Evolutionary conservation across 1,140 invertebrate genomes (phyloP).

Genomic region (Drosophila fuyamai): DNA sequence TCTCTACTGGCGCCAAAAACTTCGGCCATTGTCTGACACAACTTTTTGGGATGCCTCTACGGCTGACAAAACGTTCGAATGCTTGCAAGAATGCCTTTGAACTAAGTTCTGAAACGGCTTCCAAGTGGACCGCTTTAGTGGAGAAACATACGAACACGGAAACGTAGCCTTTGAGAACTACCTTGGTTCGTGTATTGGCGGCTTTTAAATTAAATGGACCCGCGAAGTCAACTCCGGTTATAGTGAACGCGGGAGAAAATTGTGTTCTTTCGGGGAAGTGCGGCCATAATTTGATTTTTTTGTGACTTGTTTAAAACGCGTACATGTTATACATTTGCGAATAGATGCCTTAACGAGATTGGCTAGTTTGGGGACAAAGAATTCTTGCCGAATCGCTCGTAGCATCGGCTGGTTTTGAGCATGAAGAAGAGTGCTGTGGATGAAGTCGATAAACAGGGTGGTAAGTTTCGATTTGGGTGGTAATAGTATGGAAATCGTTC

Average conservation of each 20-base stretch:
- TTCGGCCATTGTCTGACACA: no score
- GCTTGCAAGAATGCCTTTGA: conserved; percentile 1
- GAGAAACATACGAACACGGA: no score
- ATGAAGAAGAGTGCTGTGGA: background rate
- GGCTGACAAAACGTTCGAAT: background rate
- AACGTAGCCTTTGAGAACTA: background rate
- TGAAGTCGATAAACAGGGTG: background rate
- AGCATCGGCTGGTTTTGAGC: background rate
- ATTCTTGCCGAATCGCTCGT: background rate
- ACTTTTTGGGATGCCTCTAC: no score
- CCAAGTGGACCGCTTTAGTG: background rate
- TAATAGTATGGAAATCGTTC: background rate
- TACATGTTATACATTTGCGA: background rate
- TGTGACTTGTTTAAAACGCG: background rate
- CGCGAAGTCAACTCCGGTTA: background rate
- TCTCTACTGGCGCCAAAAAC: no score
- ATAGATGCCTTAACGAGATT: background rate
- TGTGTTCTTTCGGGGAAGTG: conserved; percentile 1
- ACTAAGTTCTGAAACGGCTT: conserved; percentile 1
- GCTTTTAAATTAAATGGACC: background rate
- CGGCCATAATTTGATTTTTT: background rate
- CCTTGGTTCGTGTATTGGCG: background rate
- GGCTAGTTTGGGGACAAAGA: background rate
- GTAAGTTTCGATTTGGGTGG: background rate
- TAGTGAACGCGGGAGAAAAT: background rate